phyloP scores from a whole-genome alignment of 1,140 invertebrate species.

The Drosophila rhopaloa region DNA sequence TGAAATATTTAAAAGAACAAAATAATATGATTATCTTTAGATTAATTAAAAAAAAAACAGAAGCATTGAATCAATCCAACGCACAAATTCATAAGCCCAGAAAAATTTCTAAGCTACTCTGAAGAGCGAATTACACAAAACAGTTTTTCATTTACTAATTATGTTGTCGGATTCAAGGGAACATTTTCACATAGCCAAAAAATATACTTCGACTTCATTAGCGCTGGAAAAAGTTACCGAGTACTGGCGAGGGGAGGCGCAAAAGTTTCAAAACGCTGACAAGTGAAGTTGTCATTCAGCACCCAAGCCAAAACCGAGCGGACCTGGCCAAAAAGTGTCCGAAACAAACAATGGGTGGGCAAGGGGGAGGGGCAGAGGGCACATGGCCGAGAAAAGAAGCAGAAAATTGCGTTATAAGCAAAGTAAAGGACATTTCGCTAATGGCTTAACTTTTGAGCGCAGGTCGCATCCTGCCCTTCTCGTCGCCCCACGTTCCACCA shows the following conservation, averaged over 20 bases:
- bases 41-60: too few species aligned
- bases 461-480: slow-evolving; percentile 21
- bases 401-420: slow-evolving; percentile 80
- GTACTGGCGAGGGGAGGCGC: slow-evolving; percentile 41
- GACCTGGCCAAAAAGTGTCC: slow-evolving; percentile 60
- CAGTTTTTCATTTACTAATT: slow-evolving; percentile 59
- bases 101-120: background rate
- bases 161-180: slow-evolving; percentile 28
- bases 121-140: slow-evolving; percentile 16
- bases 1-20: too few species aligned
- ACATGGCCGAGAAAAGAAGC: slow-evolving; percentile 46
- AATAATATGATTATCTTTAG: too few species aligned
- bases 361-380: background rate
- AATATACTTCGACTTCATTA: slow-evolving; percentile 78
- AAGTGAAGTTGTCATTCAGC: slow-evolving; percentile 76
- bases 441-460: slow-evolving; percentile 78
- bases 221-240: slow-evolving; percentile 64
- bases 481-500: background rate
- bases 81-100: background rate
- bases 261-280: slow-evolving; percentile 76
- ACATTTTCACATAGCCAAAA: slow-evolving; percentile 36
- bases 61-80: too few species aligned
- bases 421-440: slow-evolving; percentile 82
- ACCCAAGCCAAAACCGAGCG: slow-evolving; percentile 21
- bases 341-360: slow-evolving; percentile 66